phyloP scores from a whole-genome alignment of 2,888 invertebrate species.

The Hololepta plana region DNA sequence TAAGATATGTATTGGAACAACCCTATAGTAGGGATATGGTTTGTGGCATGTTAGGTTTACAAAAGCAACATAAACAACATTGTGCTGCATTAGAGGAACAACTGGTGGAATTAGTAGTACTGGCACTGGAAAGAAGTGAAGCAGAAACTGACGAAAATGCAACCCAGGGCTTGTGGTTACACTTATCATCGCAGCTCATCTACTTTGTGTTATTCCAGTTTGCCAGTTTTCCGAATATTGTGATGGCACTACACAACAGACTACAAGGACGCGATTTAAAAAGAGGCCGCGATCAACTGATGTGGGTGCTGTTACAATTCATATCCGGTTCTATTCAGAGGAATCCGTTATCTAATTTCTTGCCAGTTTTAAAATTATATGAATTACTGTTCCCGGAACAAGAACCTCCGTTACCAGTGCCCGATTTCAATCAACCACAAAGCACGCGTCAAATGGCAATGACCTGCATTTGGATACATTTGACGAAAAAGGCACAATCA shows the following conservation, averaged over 20 bases:
- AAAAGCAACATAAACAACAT: slow-evolving; percentile 55
- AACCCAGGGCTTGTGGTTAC: slow-evolving; percentile 79
- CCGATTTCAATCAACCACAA: slow-evolving; percentile 71
- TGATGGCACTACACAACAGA: slow-evolving; percentile 69
- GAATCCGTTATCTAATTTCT: slow-evolving; percentile 75
- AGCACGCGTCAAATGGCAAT: slow-evolving; percentile 86
- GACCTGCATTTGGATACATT: slow-evolving; percentile 92
- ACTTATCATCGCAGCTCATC: slow-evolving; percentile 84
- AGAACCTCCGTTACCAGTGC: slow-evolving; percentile 74
- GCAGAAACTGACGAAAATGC: slow-evolving; percentile 35
- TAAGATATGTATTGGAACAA: slow-evolving; percentile 83
- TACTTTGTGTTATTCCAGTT: slow-evolving; percentile 90
- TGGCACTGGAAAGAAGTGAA: slow-evolving; percentile 86
- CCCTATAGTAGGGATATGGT: slow-evolving; percentile 95
- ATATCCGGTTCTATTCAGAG: slow-evolving; percentile 93
- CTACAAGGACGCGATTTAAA: slow-evolving; percentile 46
- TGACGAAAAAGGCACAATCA: slow-evolving; percentile 80
- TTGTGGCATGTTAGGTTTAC: slow-evolving; percentile 83
- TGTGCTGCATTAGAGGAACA: slow-evolving; percentile 86
- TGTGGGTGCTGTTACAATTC: slow-evolving; percentile 96
- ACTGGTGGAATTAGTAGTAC: slow-evolving; percentile 74
- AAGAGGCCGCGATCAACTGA: slow-evolving; percentile 90
- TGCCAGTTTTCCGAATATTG: slow-evolving; percentile 83
- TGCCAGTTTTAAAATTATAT: slow-evolving; percentile 79
- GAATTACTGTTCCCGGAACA: slow-evolving; percentile 86